phyloP scores from a whole-genome alignment of 2,888 invertebrate species.

The Pammene aurita region DNA sequence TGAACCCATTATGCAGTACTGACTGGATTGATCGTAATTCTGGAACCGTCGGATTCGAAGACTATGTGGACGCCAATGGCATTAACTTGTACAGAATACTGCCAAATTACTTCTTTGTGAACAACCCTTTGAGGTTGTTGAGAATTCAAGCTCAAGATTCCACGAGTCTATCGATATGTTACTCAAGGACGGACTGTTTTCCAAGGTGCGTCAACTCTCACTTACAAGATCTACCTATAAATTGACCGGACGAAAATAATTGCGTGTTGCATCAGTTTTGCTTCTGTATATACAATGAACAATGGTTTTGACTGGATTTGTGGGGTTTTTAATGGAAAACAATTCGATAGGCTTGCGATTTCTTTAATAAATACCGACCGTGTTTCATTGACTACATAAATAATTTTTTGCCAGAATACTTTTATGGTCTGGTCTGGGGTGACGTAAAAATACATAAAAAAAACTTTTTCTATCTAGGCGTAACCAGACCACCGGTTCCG shows the following conservation, averaged over 20 bases:
- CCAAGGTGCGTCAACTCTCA: constrained; percentile 44
- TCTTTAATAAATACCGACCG: too few relatives aligned
- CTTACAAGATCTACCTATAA: background rate
- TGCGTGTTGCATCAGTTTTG: too few relatives aligned
- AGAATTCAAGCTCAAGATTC: constrained; percentile 73
- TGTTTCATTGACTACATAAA: too few relatives aligned
- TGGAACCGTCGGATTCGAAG: constrained; percentile 62
- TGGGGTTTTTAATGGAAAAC: too few relatives aligned
- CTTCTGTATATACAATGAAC: too few relatives aligned
- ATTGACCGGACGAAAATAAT: too few relatives aligned
- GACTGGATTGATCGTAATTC: constrained; percentile 62
- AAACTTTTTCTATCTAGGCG: constrained; percentile 36
- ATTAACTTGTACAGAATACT: constrained; percentile 83
- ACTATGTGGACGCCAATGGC: constrained; percentile 81
- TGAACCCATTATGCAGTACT: constrained; percentile 78
- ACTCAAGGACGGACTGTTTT: constrained; percentile 69
- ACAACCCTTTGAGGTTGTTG: constrained; percentile 58
- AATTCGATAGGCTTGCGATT: too few relatives aligned
- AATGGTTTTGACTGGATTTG: too few relatives aligned
- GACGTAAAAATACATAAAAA: background rate
- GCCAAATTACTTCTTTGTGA: constrained; percentile 78
- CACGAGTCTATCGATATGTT: constrained; percentile 80
- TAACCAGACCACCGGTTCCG: constrained; percentile 41
- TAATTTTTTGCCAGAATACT: too few relatives aligned
- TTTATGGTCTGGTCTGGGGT: too few relatives aligned